phyloP scores from a whole-genome alignment of 2,113 vertebrate genomes.

The Ondatra zibethicus region DNA sequence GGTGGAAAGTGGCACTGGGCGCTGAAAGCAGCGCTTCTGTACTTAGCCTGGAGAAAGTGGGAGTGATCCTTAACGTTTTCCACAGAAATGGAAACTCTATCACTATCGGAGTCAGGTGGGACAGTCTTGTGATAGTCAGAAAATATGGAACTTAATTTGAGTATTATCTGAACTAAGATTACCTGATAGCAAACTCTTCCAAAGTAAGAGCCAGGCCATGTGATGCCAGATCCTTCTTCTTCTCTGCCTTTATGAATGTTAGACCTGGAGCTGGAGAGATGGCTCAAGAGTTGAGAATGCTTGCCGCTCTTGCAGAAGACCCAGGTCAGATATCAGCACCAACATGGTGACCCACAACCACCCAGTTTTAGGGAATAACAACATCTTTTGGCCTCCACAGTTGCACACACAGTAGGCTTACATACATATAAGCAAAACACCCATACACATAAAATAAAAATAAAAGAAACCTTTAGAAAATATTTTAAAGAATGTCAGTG shows the following conservation, averaged over 20 bases:
- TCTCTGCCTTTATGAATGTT: constrained; percentile 7
- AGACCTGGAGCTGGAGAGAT: not conserved
- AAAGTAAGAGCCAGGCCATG: not conserved
- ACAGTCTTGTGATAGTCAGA: not conserved
- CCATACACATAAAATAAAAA: not conserved
- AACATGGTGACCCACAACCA: not conserved
- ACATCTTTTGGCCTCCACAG: not conserved
- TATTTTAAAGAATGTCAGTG: not conserved
- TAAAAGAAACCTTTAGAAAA: not conserved
- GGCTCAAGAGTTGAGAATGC: no score
- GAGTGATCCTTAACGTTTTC: not conserved
- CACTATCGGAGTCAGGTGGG: not conserved
- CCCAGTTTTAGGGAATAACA: not conserved
- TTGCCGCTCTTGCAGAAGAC: not conserved
- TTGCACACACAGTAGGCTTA: not conserved
- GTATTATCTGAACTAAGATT: not conserved
- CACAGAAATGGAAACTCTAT: not conserved
- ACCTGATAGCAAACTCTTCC: not conserved
- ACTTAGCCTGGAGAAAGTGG: not conserved
- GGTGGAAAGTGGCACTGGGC: not conserved
- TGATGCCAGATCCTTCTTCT: not conserved
- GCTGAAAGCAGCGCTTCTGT: not conserved
- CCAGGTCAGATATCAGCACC: not conserved
- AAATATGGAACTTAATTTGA: not conserved
- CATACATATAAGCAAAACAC: not conserved